Evolutionary conservation across 2,888 invertebrate genomes (phyloP), one percentile per base, ranked within the genome.

Genomic region (Cyaniris semiargus): DNA sequence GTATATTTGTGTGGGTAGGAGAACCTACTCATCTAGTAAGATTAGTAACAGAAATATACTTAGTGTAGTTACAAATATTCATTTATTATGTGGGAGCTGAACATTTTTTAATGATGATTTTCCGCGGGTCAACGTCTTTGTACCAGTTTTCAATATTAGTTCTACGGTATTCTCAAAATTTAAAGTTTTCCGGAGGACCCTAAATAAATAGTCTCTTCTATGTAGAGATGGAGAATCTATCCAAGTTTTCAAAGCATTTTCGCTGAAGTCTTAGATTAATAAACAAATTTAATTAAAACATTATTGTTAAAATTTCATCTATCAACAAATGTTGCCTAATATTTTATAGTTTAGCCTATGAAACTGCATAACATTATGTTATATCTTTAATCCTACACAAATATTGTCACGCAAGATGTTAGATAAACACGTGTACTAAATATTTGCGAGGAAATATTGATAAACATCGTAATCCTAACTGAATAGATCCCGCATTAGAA

Each of bases 381-480:
- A 82, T 86, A 86, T 86, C 82, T 80, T 79, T 81, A 81, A 84
- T 84, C 84, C 85, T 87, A 88, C 86, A 88, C 88, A 91, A 91
- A 91, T 91, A 90, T 91, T 90, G 90, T 90, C 87, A 83, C 84
- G 83, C 83, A 84, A 84, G 85, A 86, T 86, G 85, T 83, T 84
- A 80, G 81, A 83, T 82, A 82, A 82, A 84, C 84, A 82, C 79
- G 80, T 79, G 81, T 83, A 84, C 71, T 71, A 86, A 88, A 89
- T 90, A 88, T 91, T 90, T 90, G 89, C 88, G 82, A 84, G 83
- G 84, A 86, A 87, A 90, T 90, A 89, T 89, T 89, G 92, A 92
- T 92, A 91, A 90, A 87, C 87, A 92, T 92, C 85, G 84, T 92
- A 92, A 93, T 93, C 92, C 91, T 80, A 77, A 83, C 82, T 89